phyloP scores from a whole-genome alignment of 2,113 vertebrate species.

The Epinephelus fuscoguttatus region DNA sequence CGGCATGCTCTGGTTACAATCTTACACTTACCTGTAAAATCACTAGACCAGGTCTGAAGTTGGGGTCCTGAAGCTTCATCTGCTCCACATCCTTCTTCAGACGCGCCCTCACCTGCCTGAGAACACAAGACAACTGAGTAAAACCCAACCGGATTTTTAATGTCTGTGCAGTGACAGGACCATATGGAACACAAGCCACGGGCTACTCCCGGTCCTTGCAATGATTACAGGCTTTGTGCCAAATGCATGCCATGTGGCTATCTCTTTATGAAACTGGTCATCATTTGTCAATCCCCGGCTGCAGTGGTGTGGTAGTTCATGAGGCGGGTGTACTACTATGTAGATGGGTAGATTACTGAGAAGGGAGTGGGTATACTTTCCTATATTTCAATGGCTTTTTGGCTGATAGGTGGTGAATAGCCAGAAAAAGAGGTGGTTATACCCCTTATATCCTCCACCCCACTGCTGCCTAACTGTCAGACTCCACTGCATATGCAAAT shows the following conservation, averaged over 20 bases:
- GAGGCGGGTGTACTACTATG: too few relatives aligned
- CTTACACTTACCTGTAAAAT: constrained; percentile 91
- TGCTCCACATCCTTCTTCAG: constrained; percentile 90
- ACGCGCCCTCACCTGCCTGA: constrained; percentile 90
- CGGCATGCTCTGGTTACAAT: neutral
- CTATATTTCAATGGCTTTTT: too few relatives aligned
- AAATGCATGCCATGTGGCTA: neutral
- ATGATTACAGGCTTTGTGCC: neutral
- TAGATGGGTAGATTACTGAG: too few relatives aligned
- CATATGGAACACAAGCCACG: neutral
- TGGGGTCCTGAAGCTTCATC: constrained; percentile 89
- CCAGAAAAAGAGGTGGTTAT: too few relatives aligned
- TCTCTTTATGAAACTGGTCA: neutral
- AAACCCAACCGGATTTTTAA: neutral
- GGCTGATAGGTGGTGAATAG: too few relatives aligned
- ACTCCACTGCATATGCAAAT: neutral
- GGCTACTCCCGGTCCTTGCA: neutral
- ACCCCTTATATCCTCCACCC: too few relatives aligned
- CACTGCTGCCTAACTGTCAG: neutral
- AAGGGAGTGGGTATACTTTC: too few relatives aligned
- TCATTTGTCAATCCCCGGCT: neutral
- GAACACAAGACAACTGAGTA: constrained; percentile 28
- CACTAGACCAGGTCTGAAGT: constrained; percentile 93
- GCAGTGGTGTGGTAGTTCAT: too few relatives aligned
- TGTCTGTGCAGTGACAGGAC: neutral